phyloP scores from a whole-genome alignment of 1,140 invertebrate species.

The Drosophila carrolli region DNA sequence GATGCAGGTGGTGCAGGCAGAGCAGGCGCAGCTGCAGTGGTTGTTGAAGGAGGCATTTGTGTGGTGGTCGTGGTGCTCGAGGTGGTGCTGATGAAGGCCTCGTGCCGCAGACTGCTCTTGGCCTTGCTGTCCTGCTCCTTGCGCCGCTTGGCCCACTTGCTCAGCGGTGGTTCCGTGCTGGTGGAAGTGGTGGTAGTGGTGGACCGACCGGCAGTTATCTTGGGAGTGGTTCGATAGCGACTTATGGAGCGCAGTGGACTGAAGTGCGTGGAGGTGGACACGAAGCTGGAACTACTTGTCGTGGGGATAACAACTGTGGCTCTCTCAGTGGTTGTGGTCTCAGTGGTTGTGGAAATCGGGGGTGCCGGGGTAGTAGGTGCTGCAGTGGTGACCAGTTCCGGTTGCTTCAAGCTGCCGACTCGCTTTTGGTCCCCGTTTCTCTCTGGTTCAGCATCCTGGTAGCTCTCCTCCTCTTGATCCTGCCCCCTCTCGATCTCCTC shows the following conservation, averaged over 20 bases:
- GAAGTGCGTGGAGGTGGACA: constrained; percentile 65
- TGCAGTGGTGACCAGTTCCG: constrained; percentile 34
- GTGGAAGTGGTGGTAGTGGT: constrained; percentile 57
- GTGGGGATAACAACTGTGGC: not conserved
- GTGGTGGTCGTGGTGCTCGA: constrained; percentile 17
- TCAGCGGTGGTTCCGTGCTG: constrained; percentile 54
- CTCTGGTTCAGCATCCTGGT: not conserved
- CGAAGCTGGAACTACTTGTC: constrained; percentile 46
- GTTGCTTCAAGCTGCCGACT: constrained; percentile 47
- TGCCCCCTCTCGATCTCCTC: not conserved
- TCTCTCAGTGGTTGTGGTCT: constrained; percentile 8
- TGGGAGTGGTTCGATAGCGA: constrained; percentile 72
- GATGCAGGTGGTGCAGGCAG: constrained; percentile 1
- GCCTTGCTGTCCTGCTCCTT: constrained; percentile 76
- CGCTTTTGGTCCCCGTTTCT: constrained; percentile 7
- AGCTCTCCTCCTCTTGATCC: not conserved
- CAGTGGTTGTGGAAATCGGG: constrained; percentile 1
- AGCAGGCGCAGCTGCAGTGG: constrained; percentile 1
- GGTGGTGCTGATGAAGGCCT: constrained; percentile 43
- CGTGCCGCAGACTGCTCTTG: constrained; percentile 61
- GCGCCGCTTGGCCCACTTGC: constrained; percentile 77
- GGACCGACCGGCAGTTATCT: constrained; percentile 59
- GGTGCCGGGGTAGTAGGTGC: not conserved
- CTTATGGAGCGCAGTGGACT: constrained; percentile 58
- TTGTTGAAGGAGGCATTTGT: not conserved